A percentile compares a stretch with the other conserved stretches of the same genome.
These are phyloP conservation scores for Drosophila vallismaia DNA, from an alignment of 2,888 invertebrate genomes.

Conservation along the genomic window DNA sequence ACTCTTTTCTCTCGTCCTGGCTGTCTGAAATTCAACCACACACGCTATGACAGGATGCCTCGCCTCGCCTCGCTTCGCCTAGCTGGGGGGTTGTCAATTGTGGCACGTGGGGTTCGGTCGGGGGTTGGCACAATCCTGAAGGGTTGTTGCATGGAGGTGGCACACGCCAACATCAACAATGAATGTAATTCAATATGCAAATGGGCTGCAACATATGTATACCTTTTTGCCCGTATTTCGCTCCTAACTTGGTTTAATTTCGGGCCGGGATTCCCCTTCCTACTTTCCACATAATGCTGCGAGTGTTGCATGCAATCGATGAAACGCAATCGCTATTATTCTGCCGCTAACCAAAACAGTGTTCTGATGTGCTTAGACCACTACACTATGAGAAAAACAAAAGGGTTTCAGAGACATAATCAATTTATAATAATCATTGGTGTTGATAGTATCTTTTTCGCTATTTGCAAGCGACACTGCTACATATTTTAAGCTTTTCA, in stretches of 20 bases:
- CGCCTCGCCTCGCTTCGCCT: neutral
- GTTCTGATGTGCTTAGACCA: neutral
- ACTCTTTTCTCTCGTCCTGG: constrained; percentile 10
- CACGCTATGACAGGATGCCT: constrained; percentile 20
- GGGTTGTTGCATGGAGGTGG: constrained; percentile 44
- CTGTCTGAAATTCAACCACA: constrained; percentile 21
- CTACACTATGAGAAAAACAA: neutral
- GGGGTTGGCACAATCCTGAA: too few relatives aligned
- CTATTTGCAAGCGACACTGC: too few relatives aligned
- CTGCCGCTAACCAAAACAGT: constrained; percentile 58
- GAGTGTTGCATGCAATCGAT: neutral
- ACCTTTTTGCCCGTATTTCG: constrained; percentile 58
- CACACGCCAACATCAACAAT: constrained; percentile 69
- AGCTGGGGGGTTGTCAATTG: constrained; percentile 4
- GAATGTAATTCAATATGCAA: constrained; percentile 78
- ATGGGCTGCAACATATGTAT: constrained; percentile 68
- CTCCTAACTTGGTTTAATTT: constrained; percentile 25
- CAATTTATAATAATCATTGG: too few relatives aligned
- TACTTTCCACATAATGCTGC: neutral
- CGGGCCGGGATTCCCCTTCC: neutral
- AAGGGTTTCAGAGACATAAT: neutral
- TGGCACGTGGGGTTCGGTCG: constrained; percentile 1
- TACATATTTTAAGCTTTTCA: too few relatives aligned
- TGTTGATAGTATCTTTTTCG: too few relatives aligned
- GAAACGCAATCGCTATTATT: constrained; percentile 43